Evolutionary conservation across 2,797 vertebrate genomes (phyloP), one percentile per base, ranked within the genome.

Genomic region (Syngnathus acus): DNA sequence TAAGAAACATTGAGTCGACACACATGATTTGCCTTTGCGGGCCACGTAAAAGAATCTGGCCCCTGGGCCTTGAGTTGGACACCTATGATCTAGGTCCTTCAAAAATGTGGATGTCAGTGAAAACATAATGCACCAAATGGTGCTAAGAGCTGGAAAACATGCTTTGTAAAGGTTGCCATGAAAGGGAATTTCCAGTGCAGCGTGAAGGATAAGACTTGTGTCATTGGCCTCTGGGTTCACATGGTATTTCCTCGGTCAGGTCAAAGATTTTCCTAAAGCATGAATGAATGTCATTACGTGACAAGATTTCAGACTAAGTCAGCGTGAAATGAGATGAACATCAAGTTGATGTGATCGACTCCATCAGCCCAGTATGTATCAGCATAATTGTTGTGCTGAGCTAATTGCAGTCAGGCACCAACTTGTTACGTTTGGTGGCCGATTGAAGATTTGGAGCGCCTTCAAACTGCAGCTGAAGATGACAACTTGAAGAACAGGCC

Each of bases 221-320:
- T 45, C 21, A 47, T 53, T 57, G 55, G 64, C 66, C 68, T 54
- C 48, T 69, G 67, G 67, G 68, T 65, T 78, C 65, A 76, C 59
- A 45, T 82, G 66, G 16, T 66, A 67, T 78, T 76, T 75, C 63
- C 45, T 16, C 38, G 71, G 62, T 72, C 61, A 64, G 72, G 74
- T 72, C 71, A 68, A 57, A 69, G 62, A 66, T 68, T 68, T 64
- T 71, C 76, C 26, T 6, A 75, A 75, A 80, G 74, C 71, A 67
- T 65, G 55, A 74, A 82, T 79, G 68, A 75, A 64, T 75, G 71
- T 75, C 78, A 79, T 67, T 69, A 75, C 62, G 65, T 66, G 55
- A 48, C 62, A 71, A 60, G 62, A 32, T 66, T 72, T 78, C 62
- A 67, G 68, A 80, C 81, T 58, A 72, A 72, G 71, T 72, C 72